phyloP scores from a whole-genome alignment of 2,113 vertebrate species.

The Gorsachius goisagi region DNA sequence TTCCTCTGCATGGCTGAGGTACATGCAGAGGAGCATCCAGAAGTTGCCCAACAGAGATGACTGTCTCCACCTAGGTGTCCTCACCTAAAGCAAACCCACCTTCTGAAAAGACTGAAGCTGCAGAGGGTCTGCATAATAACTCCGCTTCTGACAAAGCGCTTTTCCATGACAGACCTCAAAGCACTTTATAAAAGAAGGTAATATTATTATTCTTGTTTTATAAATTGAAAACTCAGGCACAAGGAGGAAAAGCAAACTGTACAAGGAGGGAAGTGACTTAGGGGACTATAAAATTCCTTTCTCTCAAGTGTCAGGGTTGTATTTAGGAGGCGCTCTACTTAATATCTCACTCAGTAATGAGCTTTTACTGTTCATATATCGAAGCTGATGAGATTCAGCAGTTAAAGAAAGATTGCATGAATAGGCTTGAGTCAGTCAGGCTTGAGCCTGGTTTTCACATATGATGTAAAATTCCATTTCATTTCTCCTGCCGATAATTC shows the following conservation, averaged over 20 bases:
- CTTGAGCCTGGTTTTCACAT: neutral
- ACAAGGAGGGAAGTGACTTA: neutral
- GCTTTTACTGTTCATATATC: slow-evolving; percentile 3
- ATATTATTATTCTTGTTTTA: neutral
- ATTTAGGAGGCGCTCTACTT: neutral
- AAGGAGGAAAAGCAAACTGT: neutral
- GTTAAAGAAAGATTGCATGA: neutral
- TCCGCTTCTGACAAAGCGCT: neutral
- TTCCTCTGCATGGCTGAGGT: neutral
- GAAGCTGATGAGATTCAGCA: neutral
- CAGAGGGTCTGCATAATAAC: neutral
- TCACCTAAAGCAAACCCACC: neutral
- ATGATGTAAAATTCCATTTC: neutral
- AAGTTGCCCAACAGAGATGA: neutral
- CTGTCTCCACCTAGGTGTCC: neutral
- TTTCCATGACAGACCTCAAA: neutral
- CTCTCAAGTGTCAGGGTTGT: neutral
- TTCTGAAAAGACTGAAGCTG: neutral
- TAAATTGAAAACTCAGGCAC: neutral
- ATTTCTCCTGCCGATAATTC: neutral
- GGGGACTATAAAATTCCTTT: neutral
- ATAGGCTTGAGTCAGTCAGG: neutral
- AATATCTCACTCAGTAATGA: slow-evolving; percentile 1
- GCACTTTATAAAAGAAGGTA: neutral
- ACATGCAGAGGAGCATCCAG: neutral